A percentile compares a stretch with the other conserved stretches of the same genome.
Conservation (phyloP, 2,888 invertebrate species). For the Plusia festucae region DNA sequence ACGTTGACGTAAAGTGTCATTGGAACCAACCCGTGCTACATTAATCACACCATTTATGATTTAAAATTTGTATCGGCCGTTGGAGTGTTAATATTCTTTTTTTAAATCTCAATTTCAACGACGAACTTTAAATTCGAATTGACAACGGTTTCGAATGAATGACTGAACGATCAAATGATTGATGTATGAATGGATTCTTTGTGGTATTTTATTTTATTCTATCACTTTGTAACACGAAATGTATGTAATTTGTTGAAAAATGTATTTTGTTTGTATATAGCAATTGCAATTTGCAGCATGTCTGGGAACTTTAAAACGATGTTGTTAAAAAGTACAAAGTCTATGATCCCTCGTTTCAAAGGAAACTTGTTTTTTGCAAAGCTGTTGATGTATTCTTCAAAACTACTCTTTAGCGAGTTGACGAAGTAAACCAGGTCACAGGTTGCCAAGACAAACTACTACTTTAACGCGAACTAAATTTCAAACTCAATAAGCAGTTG, state of each 20-base stretch:
- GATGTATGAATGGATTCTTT: constrained; percentile 53
- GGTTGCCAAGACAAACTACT: constrained; percentile 27
- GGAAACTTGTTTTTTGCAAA: constrained; percentile 34
- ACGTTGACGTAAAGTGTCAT: constrained; percentile 79
- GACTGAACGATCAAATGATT: constrained; percentile 61
- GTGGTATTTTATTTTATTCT: constrained; percentile 49
- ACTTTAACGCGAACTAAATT: constrained; percentile 17
- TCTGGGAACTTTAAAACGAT: constrained; percentile 8
- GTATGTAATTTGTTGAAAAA: constrained; percentile 30
- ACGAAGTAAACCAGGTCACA: constrained; percentile 50
- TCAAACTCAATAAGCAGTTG: constrained; percentile 26
- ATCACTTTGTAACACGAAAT: constrained; percentile 38
- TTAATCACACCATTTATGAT: constrained; percentile 77
- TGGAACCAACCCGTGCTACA: constrained; percentile 70
- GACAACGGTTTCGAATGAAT: constrained; percentile 65
- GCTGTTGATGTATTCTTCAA: constrained; percentile 42
- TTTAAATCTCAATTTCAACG: constrained; percentile 54
- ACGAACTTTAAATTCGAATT: constrained; percentile 70
- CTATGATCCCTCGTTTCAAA: constrained; percentile 13
- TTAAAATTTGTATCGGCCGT: constrained; percentile 62
- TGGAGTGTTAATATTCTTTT: constrained; percentile 66
- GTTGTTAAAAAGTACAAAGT: background rate
- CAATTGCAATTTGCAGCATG: constrained; percentile 7
- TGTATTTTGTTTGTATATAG: constrained; percentile 26
- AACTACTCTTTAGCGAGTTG: constrained; percentile 37